Conservation (phyloP, 23 tunicate genomes). For the Trididemnum nubilum region DNA sequence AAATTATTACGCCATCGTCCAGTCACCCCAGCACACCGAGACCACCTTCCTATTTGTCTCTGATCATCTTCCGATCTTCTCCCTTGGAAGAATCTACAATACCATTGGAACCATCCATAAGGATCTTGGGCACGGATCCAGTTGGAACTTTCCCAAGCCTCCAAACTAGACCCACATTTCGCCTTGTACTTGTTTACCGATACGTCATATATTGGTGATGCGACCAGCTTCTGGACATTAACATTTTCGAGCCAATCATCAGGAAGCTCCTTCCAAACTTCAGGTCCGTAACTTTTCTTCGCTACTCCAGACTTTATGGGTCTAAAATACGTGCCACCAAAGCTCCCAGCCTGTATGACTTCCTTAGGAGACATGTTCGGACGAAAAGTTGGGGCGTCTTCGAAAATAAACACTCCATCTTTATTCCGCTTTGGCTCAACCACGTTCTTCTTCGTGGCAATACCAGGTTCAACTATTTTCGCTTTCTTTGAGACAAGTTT, state of each 20-base stretch:
- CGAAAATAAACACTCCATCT: slow-evolving; percentile 38
- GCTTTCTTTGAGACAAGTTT: too few species aligned
- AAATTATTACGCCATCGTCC: slow-evolving; percentile 65
- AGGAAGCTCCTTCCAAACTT: slow-evolving; percentile 61
- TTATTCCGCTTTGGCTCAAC: slow-evolving; percentile 9
- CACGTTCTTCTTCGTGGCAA: too few species aligned
- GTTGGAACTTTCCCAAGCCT: slow-evolving; percentile 54
- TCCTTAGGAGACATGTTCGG: slow-evolving; percentile 61
- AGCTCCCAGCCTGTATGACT: slow-evolving; percentile 63
- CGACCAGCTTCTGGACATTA: slow-evolving; percentile 29
- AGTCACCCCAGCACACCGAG: slow-evolving; percentile 41
- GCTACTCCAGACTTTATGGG: slow-evolving; percentile 50
- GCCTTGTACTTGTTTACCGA: slow-evolving; percentile 49
- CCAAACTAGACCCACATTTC: slow-evolving; percentile 48
- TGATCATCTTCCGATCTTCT: slow-evolving; percentile 52
- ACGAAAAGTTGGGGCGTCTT: slow-evolving; percentile 39
- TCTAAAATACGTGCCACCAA: slow-evolving; percentile 64
- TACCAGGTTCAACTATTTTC: too few species aligned
- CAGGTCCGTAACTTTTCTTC: slow-evolving; percentile 36
- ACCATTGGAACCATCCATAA: slow-evolving; percentile 76
- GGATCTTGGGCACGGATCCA: slow-evolving; percentile 62
- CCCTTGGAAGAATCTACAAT: slow-evolving; percentile 52
- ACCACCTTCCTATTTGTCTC: slow-evolving; percentile 52
- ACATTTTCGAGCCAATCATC: slow-evolving; percentile 55
- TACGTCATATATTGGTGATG: slow-evolving; percentile 29